These are phyloP conservation scores for Propithecus perrieri DNA, from an alignment of 2,797 vertebrate genomes.

Conservation along the genomic window DNA sequence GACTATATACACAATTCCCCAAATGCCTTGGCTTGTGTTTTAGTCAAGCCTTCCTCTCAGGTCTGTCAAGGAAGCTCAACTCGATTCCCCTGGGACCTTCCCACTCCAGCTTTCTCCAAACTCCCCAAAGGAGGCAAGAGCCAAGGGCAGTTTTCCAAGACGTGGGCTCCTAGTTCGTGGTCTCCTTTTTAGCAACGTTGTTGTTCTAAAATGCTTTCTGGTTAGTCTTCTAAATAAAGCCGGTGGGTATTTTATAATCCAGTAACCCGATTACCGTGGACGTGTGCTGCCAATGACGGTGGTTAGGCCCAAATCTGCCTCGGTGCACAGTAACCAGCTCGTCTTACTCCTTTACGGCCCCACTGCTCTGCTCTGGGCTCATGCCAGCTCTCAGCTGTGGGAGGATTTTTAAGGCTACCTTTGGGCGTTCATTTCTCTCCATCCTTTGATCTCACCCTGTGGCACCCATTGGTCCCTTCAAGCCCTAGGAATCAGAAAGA, in stretches of 20 bases:
- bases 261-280: not conserved
- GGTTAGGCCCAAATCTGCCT: not conserved
- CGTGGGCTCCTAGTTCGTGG: not conserved
- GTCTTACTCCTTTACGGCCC: not conserved
- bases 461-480: not conserved
- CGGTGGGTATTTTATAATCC: constrained; percentile 7
- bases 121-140: not conserved
- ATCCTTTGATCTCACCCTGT: not conserved
- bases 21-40: not conserved
- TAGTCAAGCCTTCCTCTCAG: not conserved
- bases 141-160: constrained; percentile 9
- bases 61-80: not conserved
- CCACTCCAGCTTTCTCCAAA: not conserved
- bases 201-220: constrained; percentile 54
- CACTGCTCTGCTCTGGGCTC: not conserved
- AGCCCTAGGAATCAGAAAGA: not conserved
- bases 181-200: not conserved
- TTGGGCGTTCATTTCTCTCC: not conserved
- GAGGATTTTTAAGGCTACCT: not conserved
- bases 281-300: not conserved
- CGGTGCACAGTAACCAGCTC: accelerated
- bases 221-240: constrained; percentile 54
- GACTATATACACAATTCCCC: not conserved
- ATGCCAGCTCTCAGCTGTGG: not conserved
- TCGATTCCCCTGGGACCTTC: not conserved